A percentile compares a stretch with the other conserved stretches of the same genome.
Evolutionary conservation across 2,797 vertebrate genomes (phyloP).

Genomic region (Ptychobarbus kaznakovi): DNA sequence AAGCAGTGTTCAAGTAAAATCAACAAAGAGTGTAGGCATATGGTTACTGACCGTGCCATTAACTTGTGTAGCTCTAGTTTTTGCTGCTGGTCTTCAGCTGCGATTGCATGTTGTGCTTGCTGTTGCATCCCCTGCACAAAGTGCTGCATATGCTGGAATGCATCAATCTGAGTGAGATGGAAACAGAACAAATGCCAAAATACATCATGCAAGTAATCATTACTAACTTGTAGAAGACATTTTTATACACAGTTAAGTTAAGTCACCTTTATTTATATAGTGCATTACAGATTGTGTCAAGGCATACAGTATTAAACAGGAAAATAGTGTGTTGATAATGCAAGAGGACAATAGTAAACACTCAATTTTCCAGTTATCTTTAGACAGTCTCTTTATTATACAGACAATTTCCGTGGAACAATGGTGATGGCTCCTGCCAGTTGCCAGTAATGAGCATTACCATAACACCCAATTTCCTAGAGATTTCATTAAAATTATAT

Average conservation of each 20-base stretch:
- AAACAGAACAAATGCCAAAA: slow-evolving; percentile 2
- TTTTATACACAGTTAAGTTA: background rate
- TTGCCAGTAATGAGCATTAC: background rate
- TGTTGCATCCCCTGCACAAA: slow-evolving; percentile 97
- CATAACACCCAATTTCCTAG: background rate
- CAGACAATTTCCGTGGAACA: background rate
- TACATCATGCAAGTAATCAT: background rate
- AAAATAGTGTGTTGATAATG: background rate
- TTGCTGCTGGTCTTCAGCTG: slow-evolving; percentile 94
- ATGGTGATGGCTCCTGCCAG: background rate
- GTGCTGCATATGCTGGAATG: slow-evolving; percentile 99
- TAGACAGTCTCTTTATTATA: background rate
- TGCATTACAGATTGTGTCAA: background rate
- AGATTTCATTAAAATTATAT: background rate
- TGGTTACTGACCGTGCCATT: slow-evolving; percentile 90
- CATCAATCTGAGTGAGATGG: slow-evolving; percentile 84
- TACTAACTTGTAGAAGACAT: background rate
- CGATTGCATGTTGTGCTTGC: slow-evolving; percentile 93
- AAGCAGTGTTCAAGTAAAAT: background rate
- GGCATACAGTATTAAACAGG: background rate
- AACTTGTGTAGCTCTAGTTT: slow-evolving; percentile 97
- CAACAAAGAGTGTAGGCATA: slow-evolving; percentile 6
- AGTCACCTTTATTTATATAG: background rate
- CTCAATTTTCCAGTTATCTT: background rate
- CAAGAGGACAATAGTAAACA: background rate